These are phyloP conservation scores for Cephalotes varians DNA, from an alignment of 2,888 invertebrate species.

Conservation along the genomic window DNA sequence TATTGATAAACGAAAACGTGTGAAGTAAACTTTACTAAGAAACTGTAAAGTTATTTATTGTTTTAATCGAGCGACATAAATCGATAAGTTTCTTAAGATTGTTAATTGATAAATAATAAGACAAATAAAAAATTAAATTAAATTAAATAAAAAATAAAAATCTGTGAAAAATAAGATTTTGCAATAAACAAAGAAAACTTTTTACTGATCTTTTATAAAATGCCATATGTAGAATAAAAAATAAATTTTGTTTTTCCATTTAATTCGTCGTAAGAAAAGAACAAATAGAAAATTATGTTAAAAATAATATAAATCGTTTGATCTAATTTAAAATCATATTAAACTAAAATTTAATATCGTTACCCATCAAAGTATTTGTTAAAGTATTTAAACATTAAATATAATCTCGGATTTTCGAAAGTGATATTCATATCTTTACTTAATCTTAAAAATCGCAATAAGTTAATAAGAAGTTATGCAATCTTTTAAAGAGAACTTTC, in stretches of 20 bases:
- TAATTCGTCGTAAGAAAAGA: neutral
- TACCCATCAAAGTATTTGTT: neutral
- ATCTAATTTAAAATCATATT: neutral
- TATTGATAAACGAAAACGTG: constrained; percentile 15
- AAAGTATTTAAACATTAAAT: constrained; percentile 14
- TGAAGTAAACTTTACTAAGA: neutral
- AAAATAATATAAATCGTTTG: neutral
- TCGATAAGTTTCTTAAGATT: neutral
- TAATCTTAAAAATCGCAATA: neutral
- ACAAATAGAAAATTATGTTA: neutral
- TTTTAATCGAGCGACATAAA: constrained; percentile 24
- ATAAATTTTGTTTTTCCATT: neutral
- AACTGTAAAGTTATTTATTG: constrained; percentile 5
- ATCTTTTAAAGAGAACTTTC: neutral
- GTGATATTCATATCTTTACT: neutral
- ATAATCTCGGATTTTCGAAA: neutral
- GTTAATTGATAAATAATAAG: neutral
- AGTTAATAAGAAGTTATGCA: neutral
- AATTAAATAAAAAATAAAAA: neutral
- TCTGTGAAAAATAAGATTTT: neutral
- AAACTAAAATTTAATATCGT: neutral
- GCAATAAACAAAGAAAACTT: neutral
- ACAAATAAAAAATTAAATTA: no score
- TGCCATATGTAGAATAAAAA: neutral
- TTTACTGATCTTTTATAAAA: neutral